Percentiles rank a stretch among this genome's conserved stretches.
These are phyloP conservation scores for Hypomecis punctinalis DNA, from an alignment of 2,888 invertebrate genomes.

Conservation along the genomic window DNA sequence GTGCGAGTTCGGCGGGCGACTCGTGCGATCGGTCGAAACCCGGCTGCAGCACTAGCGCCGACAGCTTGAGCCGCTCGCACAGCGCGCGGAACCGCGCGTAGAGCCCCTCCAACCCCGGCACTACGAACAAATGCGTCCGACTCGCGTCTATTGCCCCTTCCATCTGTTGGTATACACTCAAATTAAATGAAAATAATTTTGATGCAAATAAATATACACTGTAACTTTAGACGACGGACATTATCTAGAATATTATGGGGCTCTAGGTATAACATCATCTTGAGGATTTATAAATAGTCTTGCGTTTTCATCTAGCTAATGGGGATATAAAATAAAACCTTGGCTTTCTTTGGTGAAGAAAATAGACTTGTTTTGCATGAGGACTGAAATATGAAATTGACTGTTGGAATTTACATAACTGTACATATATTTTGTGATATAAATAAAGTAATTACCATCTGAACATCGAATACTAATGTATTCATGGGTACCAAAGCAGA, in stretches of 20 bases:
- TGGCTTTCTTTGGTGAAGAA: no score
- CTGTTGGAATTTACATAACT: neutral
- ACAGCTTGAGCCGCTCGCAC: constrained; percentile 58
- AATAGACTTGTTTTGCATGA: no score
- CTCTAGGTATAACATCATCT: no score
- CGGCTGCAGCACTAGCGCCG: constrained; percentile 61
- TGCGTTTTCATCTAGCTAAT: no score
- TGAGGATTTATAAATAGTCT: no score
- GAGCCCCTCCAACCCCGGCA: constrained; percentile 65
- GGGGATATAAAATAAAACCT: no score
- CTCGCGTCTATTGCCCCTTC: constrained; percentile 55
- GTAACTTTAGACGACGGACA: no score
- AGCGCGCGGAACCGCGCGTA: constrained; percentile 52
- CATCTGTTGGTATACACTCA: constrained; percentile 47
- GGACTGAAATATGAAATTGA: no score
- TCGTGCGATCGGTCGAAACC: constrained; percentile 54
- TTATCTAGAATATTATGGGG: no score
- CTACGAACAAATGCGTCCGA: constrained; percentile 52
- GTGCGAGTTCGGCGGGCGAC: constrained; percentile 51
- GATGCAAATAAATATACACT: no score
- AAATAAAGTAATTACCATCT: constrained; percentile 20
- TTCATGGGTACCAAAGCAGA: constrained; percentile 58
- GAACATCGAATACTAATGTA: constrained; percentile 45
- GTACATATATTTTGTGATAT: neutral
- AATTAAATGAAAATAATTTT: no score